Conservation (phyloP, 2,113 vertebrate species). For the Acrocephalus kingi region DNA sequence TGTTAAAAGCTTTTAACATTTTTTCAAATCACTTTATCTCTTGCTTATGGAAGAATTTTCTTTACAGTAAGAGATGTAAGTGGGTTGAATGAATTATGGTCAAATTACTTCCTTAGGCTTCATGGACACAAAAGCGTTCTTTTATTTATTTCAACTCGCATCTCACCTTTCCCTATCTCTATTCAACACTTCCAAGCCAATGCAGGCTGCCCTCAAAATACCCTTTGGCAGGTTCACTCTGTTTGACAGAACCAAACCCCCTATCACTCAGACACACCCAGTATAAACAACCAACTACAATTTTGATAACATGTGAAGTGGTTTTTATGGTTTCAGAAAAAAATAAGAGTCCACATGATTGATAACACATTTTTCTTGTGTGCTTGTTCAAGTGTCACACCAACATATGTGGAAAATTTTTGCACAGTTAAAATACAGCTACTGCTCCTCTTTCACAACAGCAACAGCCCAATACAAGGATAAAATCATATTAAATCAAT, state of each 20-base stretch:
- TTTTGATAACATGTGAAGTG: background rate
- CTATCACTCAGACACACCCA: background rate
- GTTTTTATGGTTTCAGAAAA: background rate
- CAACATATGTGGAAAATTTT: accelerated
- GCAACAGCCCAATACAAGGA: background rate
- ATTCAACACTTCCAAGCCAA: background rate
- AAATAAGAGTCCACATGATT: background rate
- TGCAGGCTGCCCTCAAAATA: background rate
- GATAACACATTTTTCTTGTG: background rate
- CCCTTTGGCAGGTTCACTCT: background rate
- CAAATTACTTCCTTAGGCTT: background rate
- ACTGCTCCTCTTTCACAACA: background rate
- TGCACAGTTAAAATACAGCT: background rate
- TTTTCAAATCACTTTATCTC: background rate
- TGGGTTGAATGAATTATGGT: background rate
- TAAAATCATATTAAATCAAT: background rate
- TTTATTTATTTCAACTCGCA: background rate
- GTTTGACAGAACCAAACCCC: background rate
- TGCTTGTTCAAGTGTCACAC: background rate
- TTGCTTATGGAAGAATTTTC: background rate
- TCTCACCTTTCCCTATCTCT: background rate
- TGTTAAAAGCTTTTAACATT: background rate
- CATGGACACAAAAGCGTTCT: background rate
- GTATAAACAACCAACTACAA: background rate
- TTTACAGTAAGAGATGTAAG: background rate